Evolutionary conservation across 2,113 vertebrate genomes (phyloP), one percentile per base, ranked within the genome.

Genomic region (Neopipo cinnamomea): DNA sequence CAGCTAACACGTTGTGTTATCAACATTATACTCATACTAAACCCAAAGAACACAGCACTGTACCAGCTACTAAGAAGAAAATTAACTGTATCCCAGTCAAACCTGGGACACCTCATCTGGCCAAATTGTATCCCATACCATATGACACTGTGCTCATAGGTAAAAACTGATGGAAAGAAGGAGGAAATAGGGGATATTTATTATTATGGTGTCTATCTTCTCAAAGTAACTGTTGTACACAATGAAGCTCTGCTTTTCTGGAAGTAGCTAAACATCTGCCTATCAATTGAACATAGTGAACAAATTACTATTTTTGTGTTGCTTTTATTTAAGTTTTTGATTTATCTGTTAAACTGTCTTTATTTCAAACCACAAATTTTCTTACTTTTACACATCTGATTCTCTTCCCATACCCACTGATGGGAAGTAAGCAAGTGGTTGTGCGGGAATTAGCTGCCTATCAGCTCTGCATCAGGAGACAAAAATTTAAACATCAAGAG

Each of bases 151-250:
- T 28, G n/a, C 19, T 72, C 24, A 53, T 59, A 10, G 25, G 31
- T 35, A 41, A 61, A 73, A 79, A 3, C 14, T 41, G 12, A 5
- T 18, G 17, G 17, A 39, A 72, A 84, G 12, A 44, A 67, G n/a
- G 12, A 41, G 11, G 30, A 71, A 67, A 19, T 2, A 4, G 23
- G 5, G 2, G 3, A 47, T 4, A 1, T 53, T 35, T 4, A 8
- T 27, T 41, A 21, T 80, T 68, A 65, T 4, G 13, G 11, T 52
- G 16, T 46, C 44, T 62, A 16, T 55, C 47, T 27, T 61, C 35
- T 55, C 53, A 53, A 44, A 47, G 30, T 27, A 55, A 62, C 3
- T 5, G 4, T 24, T 46, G 35, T 3, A 21, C 4, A 41, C 2
- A 3, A 41, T 30, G 19, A 44, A 86, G 9, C 11, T 27, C 22